Evolutionary conservation across 2,888 invertebrate species (phyloP).

Genomic region (Macropis europaea): DNA sequence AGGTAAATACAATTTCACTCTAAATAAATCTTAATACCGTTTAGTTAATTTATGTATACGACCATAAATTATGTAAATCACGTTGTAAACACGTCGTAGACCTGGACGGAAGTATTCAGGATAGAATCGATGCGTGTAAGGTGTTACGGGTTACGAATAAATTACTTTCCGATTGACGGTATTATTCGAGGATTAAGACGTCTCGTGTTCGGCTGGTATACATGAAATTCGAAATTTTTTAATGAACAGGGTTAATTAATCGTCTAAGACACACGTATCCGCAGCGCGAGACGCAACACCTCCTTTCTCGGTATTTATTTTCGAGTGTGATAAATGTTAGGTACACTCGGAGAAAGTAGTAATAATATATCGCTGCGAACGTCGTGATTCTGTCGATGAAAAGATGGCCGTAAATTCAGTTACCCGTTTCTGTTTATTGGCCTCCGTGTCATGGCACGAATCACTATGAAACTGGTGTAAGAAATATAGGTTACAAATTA

Average conservation of each 20-base stretch:
- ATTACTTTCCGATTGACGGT: not conserved
- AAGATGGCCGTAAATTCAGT: slow-evolving; percentile 7
- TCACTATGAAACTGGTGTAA: not conserved
- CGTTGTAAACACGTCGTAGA: not conserved
- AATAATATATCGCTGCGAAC: slow-evolving; percentile 11
- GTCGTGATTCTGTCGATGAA: slow-evolving; percentile 14
- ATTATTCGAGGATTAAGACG: slow-evolving; percentile 7
- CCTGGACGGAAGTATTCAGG: not conserved
- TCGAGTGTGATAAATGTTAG: slow-evolving; percentile 25
- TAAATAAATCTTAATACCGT: no score
- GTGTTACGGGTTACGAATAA: slow-evolving; percentile 8
- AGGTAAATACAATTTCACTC: no score
- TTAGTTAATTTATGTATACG: no score
- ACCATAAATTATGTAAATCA: not conserved
- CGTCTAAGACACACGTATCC: not conserved
- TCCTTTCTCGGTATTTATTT: slow-evolving; percentile 11
- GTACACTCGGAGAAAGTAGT: slow-evolving; percentile 22
- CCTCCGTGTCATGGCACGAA: not conserved
- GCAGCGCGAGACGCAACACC: not conserved
- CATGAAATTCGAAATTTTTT: not conserved
- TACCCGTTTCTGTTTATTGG: slow-evolving; percentile 8
- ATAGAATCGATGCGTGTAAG: not conserved
- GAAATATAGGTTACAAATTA: not conserved
- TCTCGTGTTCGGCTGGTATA: not conserved
- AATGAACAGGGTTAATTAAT: slow-evolving; percentile 17